These are phyloP conservation scores for Parazoanthus atlanticus DNA, from an alignment of 92 coral and sea anemone genomes.

Conservation along the genomic window DNA sequence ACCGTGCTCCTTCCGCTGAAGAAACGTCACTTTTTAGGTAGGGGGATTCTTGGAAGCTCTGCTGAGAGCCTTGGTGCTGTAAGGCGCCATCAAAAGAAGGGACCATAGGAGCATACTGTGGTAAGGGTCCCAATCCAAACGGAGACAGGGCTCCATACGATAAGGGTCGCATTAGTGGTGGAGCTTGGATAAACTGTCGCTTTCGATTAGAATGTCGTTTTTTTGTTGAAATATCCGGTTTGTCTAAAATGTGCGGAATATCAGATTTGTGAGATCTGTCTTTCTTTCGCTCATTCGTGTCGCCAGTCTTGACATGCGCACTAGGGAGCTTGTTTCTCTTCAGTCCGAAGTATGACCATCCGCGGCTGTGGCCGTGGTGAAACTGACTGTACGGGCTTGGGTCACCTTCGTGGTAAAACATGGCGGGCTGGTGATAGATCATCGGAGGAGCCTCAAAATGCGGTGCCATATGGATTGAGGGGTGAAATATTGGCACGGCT, in stretches of 20 bases:
- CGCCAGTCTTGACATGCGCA: neutral
- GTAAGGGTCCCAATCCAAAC: slow-evolving; percentile 50
- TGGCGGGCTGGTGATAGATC: slow-evolving; percentile 77
- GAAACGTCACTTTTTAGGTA: slow-evolving; percentile 43
- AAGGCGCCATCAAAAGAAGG: slow-evolving; percentile 26
- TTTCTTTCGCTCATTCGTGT: slow-evolving; percentile 25
- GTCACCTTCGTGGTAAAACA: slow-evolving; percentile 50
- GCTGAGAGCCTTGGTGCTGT: neutral
- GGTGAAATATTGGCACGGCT: slow-evolving; percentile 91
- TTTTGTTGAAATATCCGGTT: neutral
- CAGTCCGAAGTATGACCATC: slow-evolving; percentile 81
- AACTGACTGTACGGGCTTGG: slow-evolving; percentile 12
- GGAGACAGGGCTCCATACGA: slow-evolving; percentile 37
- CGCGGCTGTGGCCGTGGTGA: slow-evolving; percentile 60
- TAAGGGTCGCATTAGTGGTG: slow-evolving; percentile 61
- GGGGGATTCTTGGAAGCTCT: slow-evolving; percentile 44
- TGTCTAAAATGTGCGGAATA: slow-evolving; percentile 52
- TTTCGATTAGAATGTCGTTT: slow-evolving; percentile 41
- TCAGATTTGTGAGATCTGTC: slow-evolving; percentile 71
- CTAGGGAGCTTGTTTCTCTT: slow-evolving; percentile 72
- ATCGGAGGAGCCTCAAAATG: slow-evolving; percentile 83
- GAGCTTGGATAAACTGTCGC: slow-evolving; percentile 76
- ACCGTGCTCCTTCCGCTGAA: slow-evolving; percentile 33
- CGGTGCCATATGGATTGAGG: slow-evolving; percentile 90
- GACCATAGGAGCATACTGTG: slow-evolving; percentile 46